Percentiles rank a stretch among this genome's conserved stretches.
Conservation (phyloP, 1,140 invertebrate species). For the Ceratosolen solmsi region DNA sequence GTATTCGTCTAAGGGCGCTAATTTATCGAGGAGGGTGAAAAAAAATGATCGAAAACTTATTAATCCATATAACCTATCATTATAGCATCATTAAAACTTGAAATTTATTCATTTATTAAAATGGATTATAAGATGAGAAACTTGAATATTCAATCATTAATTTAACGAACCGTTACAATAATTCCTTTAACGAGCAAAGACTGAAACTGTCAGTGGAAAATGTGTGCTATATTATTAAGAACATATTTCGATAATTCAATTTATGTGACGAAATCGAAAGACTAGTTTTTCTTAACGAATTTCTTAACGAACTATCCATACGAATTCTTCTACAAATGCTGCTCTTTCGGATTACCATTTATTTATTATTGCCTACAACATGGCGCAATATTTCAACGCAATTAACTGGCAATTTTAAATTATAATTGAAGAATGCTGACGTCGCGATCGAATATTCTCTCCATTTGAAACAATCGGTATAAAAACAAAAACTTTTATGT, state of each 20-base stretch:
- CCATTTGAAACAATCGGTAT: conserved; percentile 8
- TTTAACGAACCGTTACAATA: background rate
- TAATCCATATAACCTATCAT: background rate
- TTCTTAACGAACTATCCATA: too few species aligned
- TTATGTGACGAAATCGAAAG: too few species aligned
- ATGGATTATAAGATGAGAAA: background rate
- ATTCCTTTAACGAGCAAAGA: background rate
- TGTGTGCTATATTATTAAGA: too few species aligned
- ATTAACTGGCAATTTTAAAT: background rate
- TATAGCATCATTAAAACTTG: background rate
- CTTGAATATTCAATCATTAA: background rate
- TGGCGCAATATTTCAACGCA: too few species aligned
- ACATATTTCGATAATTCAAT: too few species aligned
- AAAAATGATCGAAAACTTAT: background rate
- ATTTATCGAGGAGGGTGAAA: background rate
- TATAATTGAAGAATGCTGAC: background rate
- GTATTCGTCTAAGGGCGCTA: background rate
- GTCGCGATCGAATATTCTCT: background rate
- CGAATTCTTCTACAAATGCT: too few species aligned
- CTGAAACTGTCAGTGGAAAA: too few species aligned
- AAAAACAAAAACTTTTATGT: conserved; percentile 4
- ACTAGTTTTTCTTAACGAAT: too few species aligned
- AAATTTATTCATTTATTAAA: background rate
- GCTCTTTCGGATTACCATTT: too few species aligned
- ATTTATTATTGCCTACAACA: too few species aligned